Base-by-base conservation (phyloP, 2,888 invertebrate species). In the Oscheius sp. region DNA sequence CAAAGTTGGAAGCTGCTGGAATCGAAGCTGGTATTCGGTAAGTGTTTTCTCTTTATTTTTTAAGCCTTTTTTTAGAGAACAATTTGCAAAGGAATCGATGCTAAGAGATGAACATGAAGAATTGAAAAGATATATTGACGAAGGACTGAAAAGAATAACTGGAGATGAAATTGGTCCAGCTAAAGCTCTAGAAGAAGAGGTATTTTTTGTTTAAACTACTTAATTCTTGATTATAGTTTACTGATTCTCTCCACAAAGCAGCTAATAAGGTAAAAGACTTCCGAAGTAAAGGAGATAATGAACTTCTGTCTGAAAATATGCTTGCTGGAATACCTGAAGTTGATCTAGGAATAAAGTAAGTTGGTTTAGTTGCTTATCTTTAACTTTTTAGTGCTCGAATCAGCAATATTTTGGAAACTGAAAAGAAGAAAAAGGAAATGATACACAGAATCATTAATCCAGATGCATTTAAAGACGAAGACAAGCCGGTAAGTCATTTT, bases 221-320 rank as follows among this genome's bases (percentile, higher is more conserved):
- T 5, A 23, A 10, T 45, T 46, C 48, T 33, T 27, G 20, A 1
- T 68, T 69, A 27, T 20, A 69, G 69, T 37, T 46, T 12, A 48
- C 45, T 25, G 65, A 58, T 17, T 58, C 76, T 42, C 88, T 96
- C 2, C 76, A 82, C 50, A 91, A 92, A 78, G 90, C 96, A 17
- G 96, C 96, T 1, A 93, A 94, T 81, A 92, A 95, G 87, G 89
- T 96, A 64, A 90, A 95, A 71, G 91, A 92, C 70, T 84, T 81
- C 63, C 93, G 94, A 0, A 91, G 92, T 0, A 93, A 93, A 82
- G 90, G 92, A 86, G 95, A 94, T 1, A 97, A 98, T 88, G 98
- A 98, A 89, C 96, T 98, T 95, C 91, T 99, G 83, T 97, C 97
- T 2, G 96, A 97, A 90, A 97, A 98, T 90, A 99, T 98, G 98